These are phyloP conservation scores for Brachionus angularis DNA, from an alignment of 1,140 invertebrate genomes.

Conservation along the genomic window DNA sequence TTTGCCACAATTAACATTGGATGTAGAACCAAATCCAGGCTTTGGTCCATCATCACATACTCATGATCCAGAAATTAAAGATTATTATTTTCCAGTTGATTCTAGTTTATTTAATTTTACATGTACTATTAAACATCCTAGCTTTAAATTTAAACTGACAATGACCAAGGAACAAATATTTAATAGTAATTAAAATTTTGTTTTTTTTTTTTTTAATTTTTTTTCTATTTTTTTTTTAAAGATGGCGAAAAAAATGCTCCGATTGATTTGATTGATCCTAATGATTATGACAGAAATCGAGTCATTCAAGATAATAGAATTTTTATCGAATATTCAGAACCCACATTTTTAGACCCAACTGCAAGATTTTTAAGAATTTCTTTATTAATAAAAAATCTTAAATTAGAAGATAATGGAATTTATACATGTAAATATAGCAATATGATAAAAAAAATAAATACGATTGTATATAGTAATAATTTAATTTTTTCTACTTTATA, in stretches of 20 bases:
- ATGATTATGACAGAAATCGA: slow-evolving; percentile 6
- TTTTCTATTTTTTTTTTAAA: slow-evolving; percentile 4
- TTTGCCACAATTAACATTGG: slow-evolving; percentile 16
- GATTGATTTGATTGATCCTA: background rate
- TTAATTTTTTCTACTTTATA: background rate
- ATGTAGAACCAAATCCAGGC: slow-evolving; percentile 18
- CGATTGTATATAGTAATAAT: slow-evolving; percentile 28
- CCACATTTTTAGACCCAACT: background rate
- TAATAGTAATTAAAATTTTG: slow-evolving; percentile 25
- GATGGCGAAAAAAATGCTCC: background rate
- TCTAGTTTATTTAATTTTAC: background rate
- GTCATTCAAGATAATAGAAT: background rate
- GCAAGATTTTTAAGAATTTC: background rate
- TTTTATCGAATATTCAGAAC: background rate
- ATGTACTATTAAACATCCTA: slow-evolving; percentile 26
- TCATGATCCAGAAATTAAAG: background rate
- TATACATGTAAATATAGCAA: slow-evolving; percentile 38
- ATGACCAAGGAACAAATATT: slow-evolving; percentile 33
- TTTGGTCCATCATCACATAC: background rate
- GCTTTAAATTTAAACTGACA: background rate
- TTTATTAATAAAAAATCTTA: slow-evolving; percentile 12
- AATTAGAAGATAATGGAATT: slow-evolving; percentile 38
- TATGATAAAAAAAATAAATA: slow-evolving; percentile 34
- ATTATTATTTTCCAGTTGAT: slow-evolving; percentile 30
- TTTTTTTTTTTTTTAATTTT: background rate